Base-by-base conservation (phyloP, 2,888 invertebrate species). In the Cataglyphis altisquamis region DNA sequence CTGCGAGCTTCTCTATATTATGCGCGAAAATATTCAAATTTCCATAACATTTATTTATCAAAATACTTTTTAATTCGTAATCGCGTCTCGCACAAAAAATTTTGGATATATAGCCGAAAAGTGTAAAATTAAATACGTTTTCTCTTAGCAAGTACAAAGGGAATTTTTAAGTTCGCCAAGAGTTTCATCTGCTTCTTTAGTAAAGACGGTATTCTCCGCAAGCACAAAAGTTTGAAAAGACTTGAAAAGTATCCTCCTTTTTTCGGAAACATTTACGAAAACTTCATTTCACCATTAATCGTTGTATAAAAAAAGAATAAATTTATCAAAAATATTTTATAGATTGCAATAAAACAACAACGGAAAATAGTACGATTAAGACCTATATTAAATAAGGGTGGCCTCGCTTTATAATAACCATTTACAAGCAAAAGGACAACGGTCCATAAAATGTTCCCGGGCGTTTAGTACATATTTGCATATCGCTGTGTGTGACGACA, bases 391-490 rank as follows among this genome's bases (percentile, higher is more conserved):
- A 48, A n/a, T 48, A 5, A 12, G 45, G 18, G 12, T 41, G 18
- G 41, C 15, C 21, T 25, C n/a, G 57, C 57, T 57, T 78, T 57
- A 21, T 57, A 55, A 77, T 68, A 77, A 52, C 39, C 36, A 25
- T 87, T 87, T 87, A 84, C 84, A 80, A 63, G 63, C 66, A 75
- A 39, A 82, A 81, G 88, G 86, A 87, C 63, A 84, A 87, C 81
- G 81, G 82, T 32, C 81, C 73, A 75, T 81, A 86, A 91, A 91
- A 87, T 84, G 87, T 87, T 90, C 87, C 62, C 81, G 84, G 84
- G 85, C 89, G 92, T 91, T 92, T 92, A 90, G 89, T 92, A 92
- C 87, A 92, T 91, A 92, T 92, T 92, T 92, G 91, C 92, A 91
- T 91, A 90, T 90, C 83, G 88, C 83, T 90, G 89, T 89, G 89